A percentile compares a stretch with the other conserved stretches of the same genome.
Evolutionary conservation across 1,140 invertebrate species (phyloP).

Genomic region (Melipona quadrifasciata): DNA sequence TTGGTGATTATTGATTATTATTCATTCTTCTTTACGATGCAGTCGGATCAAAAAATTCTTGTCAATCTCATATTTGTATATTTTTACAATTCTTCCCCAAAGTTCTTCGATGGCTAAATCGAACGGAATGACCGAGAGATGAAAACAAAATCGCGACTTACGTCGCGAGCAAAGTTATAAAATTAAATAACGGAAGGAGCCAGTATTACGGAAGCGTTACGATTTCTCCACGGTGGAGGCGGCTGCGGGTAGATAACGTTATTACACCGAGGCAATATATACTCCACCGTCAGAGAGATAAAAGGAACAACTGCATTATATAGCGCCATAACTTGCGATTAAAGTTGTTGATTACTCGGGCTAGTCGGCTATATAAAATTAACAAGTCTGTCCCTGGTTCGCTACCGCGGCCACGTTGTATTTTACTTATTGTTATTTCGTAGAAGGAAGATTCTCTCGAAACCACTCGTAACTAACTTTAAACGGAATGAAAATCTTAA

Average conservation of each 20-base stretch:
- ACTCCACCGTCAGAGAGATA: slow-evolving; percentile 40
- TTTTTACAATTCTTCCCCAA: neutral
- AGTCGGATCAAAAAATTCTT: too few species aligned
- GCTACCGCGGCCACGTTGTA: neutral
- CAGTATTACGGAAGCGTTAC: slow-evolving; percentile 29
- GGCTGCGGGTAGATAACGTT: slow-evolving; percentile 49
- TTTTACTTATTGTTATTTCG: slow-evolving; percentile 4
- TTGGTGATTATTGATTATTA: too few species aligned
- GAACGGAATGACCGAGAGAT: neutral
- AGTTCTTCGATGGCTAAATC: too few species aligned
- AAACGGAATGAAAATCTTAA: neutral
- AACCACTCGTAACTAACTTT: too few species aligned
- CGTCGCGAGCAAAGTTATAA: neutral
- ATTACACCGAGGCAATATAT: slow-evolving; percentile 39
- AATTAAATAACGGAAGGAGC: slow-evolving; percentile 38
- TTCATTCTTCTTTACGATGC: too few species aligned
- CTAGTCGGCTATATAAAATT: slow-evolving; percentile 34
- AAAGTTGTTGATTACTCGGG: slow-evolving; percentile 50
- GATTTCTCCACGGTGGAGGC: slow-evolving; percentile 19
- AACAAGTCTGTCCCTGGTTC: slow-evolving; percentile 39
- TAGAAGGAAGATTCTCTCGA: neutral
- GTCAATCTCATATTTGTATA: neutral
- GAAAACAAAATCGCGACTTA: neutral
- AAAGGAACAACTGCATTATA: slow-evolving; percentile 54
- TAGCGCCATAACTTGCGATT: slow-evolving; percentile 48